Conservation (phyloP, 2,113 vertebrate genomes). For the Azemiops feae region DNA sequence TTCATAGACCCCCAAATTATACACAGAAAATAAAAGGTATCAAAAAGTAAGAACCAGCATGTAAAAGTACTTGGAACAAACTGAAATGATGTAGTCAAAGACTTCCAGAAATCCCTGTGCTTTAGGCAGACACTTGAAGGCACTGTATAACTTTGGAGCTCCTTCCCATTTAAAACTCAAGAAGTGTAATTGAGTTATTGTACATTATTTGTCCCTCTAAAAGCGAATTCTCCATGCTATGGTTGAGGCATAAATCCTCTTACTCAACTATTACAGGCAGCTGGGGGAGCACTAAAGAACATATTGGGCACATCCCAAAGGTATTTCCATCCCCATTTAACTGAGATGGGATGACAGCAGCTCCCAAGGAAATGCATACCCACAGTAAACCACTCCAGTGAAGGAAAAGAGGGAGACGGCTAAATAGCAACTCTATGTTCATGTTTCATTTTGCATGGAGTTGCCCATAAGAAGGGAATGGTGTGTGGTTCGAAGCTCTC, state of each 20-base stretch:
- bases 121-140: neutral
- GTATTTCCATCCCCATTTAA: neutral
- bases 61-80: neutral
- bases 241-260: neutral
- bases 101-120: neutral
- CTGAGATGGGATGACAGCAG: neutral
- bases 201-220: neutral
- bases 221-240: neutral
- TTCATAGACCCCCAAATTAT: neutral
- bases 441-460: neutral
- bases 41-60: neutral
- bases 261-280: neutral
- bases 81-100: neutral
- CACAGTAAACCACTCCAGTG: neutral
- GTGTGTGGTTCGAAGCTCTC: neutral
- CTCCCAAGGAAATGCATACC: neutral
- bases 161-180: neutral
- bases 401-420: neutral
- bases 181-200: neutral
- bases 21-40: neutral
- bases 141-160: neutral
- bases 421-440: neutral
- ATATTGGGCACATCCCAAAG: too few species aligned
- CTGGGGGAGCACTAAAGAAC: neutral
- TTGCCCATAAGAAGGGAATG: neutral